phyloP scores from a whole-genome alignment of 2,888 invertebrate genomes.

The Drosophila kanekoi region DNA sequence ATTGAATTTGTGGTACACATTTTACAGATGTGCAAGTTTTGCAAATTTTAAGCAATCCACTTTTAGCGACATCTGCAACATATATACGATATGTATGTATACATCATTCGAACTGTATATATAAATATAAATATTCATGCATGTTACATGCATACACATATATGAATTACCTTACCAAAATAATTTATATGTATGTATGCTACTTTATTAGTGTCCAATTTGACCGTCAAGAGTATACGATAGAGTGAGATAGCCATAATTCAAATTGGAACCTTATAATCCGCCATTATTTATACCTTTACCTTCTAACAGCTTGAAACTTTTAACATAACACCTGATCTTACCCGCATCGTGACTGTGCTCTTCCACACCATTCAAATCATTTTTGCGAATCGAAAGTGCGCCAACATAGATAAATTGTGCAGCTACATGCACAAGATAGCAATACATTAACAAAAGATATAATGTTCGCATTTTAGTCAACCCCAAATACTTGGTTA shows the following conservation, averaged over 20 bases:
- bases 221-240: background rate
- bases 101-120: too few species aligned
- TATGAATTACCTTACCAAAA: too few species aligned
- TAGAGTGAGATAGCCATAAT: slow-evolving; percentile 16
- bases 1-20: slow-evolving; percentile 89
- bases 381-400: slow-evolving; percentile 59
- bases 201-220: background rate
- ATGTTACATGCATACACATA: too few species aligned
- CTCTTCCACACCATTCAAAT: slow-evolving; percentile 21
- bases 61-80: slow-evolving; percentile 31
- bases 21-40: slow-evolving; percentile 85
- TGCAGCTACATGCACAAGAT: slow-evolving; percentile 21
- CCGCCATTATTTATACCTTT: background rate
- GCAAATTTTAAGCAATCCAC: slow-evolving; percentile 71
- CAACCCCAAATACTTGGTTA: background rate
- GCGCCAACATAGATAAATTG: slow-evolving; percentile 19
- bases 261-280: slow-evolving; percentile 14
- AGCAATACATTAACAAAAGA: slow-evolving; percentile 31
- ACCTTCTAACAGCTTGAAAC: background rate
- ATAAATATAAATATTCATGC: too few species aligned
- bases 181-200: background rate
- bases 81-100: background rate
- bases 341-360: slow-evolving; percentile 30
- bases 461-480: slow-evolving; percentile 25
- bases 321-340: background rate